Percentiles rank a stretch among this genome's conserved stretches.
Evolutionary conservation across 2,888 invertebrate genomes (phyloP).

Genomic region (Rhagonycha lutea): DNA sequence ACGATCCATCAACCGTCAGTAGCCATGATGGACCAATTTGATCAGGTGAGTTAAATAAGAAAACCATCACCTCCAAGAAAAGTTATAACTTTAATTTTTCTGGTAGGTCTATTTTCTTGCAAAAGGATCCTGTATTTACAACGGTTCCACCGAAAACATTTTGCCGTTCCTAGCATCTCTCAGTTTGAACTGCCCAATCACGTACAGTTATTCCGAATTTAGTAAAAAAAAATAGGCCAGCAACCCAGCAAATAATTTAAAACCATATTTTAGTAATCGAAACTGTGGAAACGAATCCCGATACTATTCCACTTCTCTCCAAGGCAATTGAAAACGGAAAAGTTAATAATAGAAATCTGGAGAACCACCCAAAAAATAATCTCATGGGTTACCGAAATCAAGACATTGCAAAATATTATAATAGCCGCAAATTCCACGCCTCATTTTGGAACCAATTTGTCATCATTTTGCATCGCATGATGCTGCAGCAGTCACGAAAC

Average conservation of each 20-base stretch:
- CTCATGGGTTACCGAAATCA: not conserved
- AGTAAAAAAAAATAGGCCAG: slow-evolving; percentile 42
- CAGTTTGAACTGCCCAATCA: slow-evolving; percentile 72
- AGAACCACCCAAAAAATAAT: not conserved
- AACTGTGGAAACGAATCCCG: slow-evolving; percentile 47
- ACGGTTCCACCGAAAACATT: slow-evolving; percentile 68
- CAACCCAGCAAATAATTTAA: not conserved
- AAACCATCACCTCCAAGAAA: not conserved
- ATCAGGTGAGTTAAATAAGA: not conserved
- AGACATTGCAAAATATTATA: slow-evolving; percentile 20
- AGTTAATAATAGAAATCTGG: slow-evolving; percentile 38
- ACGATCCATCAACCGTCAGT: slow-evolving; percentile 82
- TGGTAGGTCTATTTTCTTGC: slow-evolving; percentile 57
- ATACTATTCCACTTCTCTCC: slow-evolving; percentile 44
- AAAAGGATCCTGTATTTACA: slow-evolving; percentile 66
- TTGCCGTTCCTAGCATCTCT: slow-evolving; percentile 70
- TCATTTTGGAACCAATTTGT: slow-evolving; percentile 61
- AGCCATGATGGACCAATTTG: slow-evolving; percentile 50
- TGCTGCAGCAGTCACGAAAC: slow-evolving; percentile 61
- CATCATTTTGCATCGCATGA: slow-evolving; percentile 60
- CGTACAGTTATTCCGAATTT: slow-evolving; percentile 81
- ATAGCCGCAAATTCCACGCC: not conserved
- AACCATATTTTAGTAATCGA: slow-evolving; percentile 54
- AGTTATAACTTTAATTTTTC: not conserved
- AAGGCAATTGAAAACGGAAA: slow-evolving; percentile 53